Percentiles rank a stretch among this genome's conserved stretches.
phyloP scores from a whole-genome alignment of 2,888 invertebrate species.

The Endotricha flammealis region DNA sequence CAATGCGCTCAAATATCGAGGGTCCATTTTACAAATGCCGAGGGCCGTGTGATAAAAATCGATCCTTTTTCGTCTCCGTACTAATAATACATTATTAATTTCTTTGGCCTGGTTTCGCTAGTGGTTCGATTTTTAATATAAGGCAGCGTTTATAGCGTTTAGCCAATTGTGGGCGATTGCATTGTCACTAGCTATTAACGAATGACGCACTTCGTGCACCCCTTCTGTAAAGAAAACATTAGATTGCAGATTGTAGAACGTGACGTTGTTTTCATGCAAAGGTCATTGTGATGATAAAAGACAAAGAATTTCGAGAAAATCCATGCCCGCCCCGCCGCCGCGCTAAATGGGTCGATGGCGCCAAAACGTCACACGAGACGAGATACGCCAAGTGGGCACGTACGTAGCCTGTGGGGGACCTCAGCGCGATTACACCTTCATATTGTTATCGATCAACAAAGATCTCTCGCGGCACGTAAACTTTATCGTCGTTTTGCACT shows the following conservation, averaged over 20 bases:
- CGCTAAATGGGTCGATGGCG: conserved; percentile 76
- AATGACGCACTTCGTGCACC: conserved; percentile 73
- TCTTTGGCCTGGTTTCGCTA: conserved; percentile 75
- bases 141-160: conserved; percentile 52
- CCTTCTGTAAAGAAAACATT: conserved; percentile 65
- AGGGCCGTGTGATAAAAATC: conserved; percentile 70
- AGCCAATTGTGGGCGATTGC: conserved; percentile 65
- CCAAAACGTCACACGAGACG: conserved; percentile 65
- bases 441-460: conserved; percentile 35
- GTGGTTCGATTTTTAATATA: conserved; percentile 49
- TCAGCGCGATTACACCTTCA: conserved; percentile 21
- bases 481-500: conserved; percentile 40
- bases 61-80: conserved; percentile 62
- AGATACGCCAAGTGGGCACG: conserved; percentile 40
- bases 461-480: conserved; percentile 27
- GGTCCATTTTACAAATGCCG: conserved; percentile 74
- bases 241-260: conserved; percentile 27
- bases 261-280: conserved; percentile 47
- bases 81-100: conserved; percentile 73
- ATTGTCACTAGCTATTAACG: conserved; percentile 69
- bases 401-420: conserved; percentile 29
- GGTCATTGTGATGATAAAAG: conserved; percentile 49
- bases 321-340: conserved; percentile 60
- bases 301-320: conserved; percentile 53
- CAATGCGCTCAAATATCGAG: conserved; percentile 64